Conservation (phyloP, 92 coral and sea anemone genomes). For the Metridium senile region DNA sequence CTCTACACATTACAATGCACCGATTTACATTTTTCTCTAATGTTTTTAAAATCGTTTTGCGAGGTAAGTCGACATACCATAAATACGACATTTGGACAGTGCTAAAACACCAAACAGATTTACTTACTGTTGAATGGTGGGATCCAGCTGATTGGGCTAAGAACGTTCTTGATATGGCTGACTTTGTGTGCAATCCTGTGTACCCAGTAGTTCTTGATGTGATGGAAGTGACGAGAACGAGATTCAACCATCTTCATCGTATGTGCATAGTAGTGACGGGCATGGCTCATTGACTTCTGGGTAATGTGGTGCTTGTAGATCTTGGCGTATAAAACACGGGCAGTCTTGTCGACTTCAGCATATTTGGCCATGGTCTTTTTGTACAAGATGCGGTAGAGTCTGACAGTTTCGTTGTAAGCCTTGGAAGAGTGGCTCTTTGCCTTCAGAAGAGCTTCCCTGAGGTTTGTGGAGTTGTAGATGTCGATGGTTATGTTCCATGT, state of each 20-base stretch:
- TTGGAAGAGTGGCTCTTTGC: slow-evolving; percentile 49
- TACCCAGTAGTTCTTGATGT: slow-evolving; percentile 61
- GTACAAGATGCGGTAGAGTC: slow-evolving; percentile 45
- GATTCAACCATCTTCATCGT: slow-evolving; percentile 55
- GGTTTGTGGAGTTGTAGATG: slow-evolving; percentile 63
- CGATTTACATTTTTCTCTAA: no score
- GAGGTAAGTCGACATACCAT: no score
- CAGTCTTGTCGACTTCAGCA: slow-evolving; percentile 46
- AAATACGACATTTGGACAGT: no score
- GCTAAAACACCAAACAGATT: no score
- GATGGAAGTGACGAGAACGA: slow-evolving; percentile 62
- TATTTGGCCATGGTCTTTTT: slow-evolving; percentile 39
- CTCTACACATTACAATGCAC: no score
- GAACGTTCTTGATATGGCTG: slow-evolving; percentile 42
- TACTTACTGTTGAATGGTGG: slow-evolving; percentile 99
- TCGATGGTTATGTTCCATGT: slow-evolving; percentile 57
- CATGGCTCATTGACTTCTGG: slow-evolving; percentile 46
- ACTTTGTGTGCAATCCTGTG: slow-evolving; percentile 65
- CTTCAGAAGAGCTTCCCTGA: slow-evolving; percentile 46
- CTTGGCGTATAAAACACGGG: slow-evolving; percentile 49
- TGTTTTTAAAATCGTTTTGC: no score
- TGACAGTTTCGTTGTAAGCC: slow-evolving; percentile 52
- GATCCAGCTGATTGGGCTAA: slow-evolving; percentile 86
- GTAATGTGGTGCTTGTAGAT: slow-evolving; percentile 56
- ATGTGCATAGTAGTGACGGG: slow-evolving; percentile 64